Base-by-base conservation (phyloP, 2,888 invertebrate genomes). In the Sinotaia quadrata region DNA sequence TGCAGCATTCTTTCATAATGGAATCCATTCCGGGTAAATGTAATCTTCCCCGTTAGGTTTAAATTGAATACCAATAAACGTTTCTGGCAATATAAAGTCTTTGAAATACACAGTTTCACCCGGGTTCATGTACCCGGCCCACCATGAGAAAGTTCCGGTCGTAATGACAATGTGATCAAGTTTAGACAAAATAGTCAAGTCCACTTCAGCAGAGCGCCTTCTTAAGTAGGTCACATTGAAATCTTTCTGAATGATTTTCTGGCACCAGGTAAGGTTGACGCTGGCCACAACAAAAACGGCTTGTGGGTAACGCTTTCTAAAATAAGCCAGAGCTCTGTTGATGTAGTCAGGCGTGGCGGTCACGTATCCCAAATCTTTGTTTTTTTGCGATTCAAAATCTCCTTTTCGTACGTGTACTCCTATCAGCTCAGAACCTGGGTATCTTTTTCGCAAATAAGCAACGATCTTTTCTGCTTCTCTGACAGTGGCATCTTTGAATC, bases 91-190 rank as follows among this genome's bases (percentile, higher is more conserved):
- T 3, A 54, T 47, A 34, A 60, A 67, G 5, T 60, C 67, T 67
- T 76, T 74, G 33, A 68, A 79, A 63, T 78, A 79, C 5, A 76
- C 69, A 0, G 73, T 72, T 18, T 65, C 73, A 2, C 79, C 79
- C 2, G n/a, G 29, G 15, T 73, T 72, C 47, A 79, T 63, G 72
- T 73, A 79, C 1, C 71, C 75, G 5, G 73, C 71, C 79, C 79
- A 79, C 79, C 80, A 81, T 36, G 51, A 51, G 36, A 62, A 62
- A 5, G 62, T 62, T 2, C 62, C 62, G 27, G 52, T 52, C 10
- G 34, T 36, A 18, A 62, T 10, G 18, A 62, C 52, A 18, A 62
- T 31, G 37, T 62, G 62, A 36, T 62, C 62, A 33, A 62, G n/a
- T 0, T 52, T 21, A 10, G 62, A 62, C 34, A 62, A 24, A 12